A percentile compares a stretch with the other conserved stretches of the same genome.
Evolutionary conservation across 1,140 invertebrate species (phyloP).

Genomic region (Trichogramma pretiosum): DNA sequence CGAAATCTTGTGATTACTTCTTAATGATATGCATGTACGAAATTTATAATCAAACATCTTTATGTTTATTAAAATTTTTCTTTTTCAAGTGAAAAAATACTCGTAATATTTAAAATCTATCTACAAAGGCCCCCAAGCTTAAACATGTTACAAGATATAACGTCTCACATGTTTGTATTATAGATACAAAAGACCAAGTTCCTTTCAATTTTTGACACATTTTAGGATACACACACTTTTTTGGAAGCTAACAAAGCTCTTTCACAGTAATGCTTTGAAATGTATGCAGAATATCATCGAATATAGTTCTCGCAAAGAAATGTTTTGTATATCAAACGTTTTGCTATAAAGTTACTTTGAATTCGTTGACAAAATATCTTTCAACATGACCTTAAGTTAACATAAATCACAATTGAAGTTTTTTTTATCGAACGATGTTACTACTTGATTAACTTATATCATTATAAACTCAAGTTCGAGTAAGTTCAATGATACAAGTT

Average conservation of each 20-base stretch:
- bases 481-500: background rate
- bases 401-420: background rate
- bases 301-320: background rate
- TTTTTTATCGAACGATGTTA: background rate
- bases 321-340: background rate
- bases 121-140: conserved; percentile 18
- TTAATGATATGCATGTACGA: background rate
- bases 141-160: conserved; percentile 4
- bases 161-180: background rate
- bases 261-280: background rate
- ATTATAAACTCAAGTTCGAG: background rate
- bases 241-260: conserved; percentile 16
- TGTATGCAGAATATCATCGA: background rate
- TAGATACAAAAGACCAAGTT: background rate
- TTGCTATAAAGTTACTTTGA: no score
- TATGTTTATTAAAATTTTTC: conserved; percentile 3
- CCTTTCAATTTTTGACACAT: conserved; percentile 10
- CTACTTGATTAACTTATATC: background rate
- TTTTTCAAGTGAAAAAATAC: conserved; percentile 6
- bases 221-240: conserved; percentile 15
- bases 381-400: background rate
- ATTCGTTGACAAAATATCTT: background rate
- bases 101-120: conserved; percentile 14
- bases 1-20: background rate
- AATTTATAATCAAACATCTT: background rate